These are phyloP conservation scores for Dilophus febrilis DNA, from an alignment of 2,888 invertebrate species.

Conservation along the genomic window DNA sequence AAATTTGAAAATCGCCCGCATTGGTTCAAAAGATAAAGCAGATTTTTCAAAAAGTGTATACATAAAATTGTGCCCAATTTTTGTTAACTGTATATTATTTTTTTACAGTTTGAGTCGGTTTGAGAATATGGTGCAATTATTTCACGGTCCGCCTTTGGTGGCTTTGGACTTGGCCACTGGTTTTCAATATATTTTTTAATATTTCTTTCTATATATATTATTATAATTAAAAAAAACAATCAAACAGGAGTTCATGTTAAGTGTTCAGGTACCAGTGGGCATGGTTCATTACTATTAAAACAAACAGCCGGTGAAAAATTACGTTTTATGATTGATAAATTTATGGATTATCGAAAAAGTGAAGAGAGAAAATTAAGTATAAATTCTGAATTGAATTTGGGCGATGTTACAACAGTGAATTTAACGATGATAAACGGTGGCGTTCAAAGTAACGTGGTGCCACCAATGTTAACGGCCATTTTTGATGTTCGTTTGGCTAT, in stretches of 20 bases:
- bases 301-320: slow-evolving; percentile 61
- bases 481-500: slow-evolving; percentile 48
- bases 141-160: no score
- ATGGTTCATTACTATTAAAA: slow-evolving; percentile 52
- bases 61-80: no score
- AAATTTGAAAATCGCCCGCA: no score
- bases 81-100: no score
- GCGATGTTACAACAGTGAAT: slow-evolving; percentile 61
- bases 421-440: slow-evolving; percentile 55
- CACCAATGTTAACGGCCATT: slow-evolving; percentile 44
- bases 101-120: no score
- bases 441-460: slow-evolving; percentile 66
- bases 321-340: slow-evolving; percentile 46
- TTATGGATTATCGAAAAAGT: slow-evolving; percentile 36
- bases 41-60: no score
- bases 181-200: no score
- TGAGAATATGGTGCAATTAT: no score
- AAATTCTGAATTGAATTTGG: slow-evolving; percentile 35
- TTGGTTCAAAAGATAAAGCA: no score
- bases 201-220: no score
- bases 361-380: slow-evolving; percentile 41
- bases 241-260: slow-evolving; percentile 30
- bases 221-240: no score
- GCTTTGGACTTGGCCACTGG: no score
- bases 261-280: slow-evolving; percentile 54